These are phyloP conservation scores for Pteruthius melanotis DNA, from an alignment of 2,113 vertebrate genomes.

Conservation along the genomic window DNA sequence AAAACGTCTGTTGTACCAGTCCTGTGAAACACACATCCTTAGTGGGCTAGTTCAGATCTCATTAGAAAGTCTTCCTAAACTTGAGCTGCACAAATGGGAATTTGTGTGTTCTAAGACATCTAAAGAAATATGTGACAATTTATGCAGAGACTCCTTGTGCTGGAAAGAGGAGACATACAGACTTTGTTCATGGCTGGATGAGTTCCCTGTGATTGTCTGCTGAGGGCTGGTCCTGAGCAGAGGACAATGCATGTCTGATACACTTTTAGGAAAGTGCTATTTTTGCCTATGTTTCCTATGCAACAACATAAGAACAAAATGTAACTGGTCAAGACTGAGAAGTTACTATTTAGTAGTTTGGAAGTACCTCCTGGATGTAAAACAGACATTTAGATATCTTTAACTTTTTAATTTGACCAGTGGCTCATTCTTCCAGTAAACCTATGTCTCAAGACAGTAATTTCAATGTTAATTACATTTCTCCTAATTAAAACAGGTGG, in stretches of 20 bases:
- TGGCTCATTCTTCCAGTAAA: background rate
- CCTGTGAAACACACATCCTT: background rate
- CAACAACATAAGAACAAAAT: background rate
- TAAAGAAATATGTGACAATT: background rate
- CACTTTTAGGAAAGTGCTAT: background rate
- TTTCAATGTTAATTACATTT: constrained; percentile 24
- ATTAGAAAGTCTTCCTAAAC: background rate
- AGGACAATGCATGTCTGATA: background rate
- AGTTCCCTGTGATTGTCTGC: background rate
- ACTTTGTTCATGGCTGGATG: background rate
- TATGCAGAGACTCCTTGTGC: background rate
- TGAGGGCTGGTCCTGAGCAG: background rate
- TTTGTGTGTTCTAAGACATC: background rate
- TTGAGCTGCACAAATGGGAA: background rate
- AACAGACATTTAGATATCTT: background rate
- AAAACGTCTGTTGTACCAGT: background rate
- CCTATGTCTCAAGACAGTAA: background rate
- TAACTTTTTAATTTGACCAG: background rate
- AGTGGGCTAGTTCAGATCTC: background rate
- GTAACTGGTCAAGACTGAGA: background rate
- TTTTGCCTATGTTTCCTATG: background rate
- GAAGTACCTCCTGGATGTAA: background rate
- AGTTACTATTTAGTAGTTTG: background rate
- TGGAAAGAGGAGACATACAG: background rate
- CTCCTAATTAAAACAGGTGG: constrained; percentile 18